A percentile compares a stretch with the other conserved stretches of the same genome.
phyloP scores from a whole-genome alignment of 2,113 vertebrate genomes.

The Anguilla rostrata region DNA sequence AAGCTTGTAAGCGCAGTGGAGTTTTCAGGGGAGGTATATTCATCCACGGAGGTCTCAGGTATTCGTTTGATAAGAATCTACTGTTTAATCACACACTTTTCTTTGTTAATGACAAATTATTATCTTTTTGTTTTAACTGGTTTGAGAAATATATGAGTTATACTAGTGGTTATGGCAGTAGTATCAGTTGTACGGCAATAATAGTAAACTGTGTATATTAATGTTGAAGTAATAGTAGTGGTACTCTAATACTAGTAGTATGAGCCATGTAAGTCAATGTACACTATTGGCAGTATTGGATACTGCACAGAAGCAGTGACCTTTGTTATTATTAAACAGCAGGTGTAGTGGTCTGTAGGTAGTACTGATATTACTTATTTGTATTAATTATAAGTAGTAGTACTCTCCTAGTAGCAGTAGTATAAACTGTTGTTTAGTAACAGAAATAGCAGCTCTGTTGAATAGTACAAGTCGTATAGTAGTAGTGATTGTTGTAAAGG shows the following conservation, averaged over 20 bases:
- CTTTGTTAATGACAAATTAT: neutral
- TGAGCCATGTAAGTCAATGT: too few relatives aligned
- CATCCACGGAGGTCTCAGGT: neutral
- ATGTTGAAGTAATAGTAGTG: neutral
- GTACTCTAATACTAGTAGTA: too few relatives aligned
- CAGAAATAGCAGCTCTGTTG: neutral
- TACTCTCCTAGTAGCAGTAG: too few relatives aligned
- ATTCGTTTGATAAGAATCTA: neutral
- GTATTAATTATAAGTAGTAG: too few relatives aligned
- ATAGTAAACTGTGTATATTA: neutral
- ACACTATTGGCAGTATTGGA: too few relatives aligned
- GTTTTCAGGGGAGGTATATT: neutral
- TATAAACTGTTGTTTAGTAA: too few relatives aligned
- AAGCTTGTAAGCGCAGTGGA: neutral
- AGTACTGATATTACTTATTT: too few relatives aligned
- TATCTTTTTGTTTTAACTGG: neutral
- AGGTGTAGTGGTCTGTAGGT: too few relatives aligned
- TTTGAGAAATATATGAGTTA: neutral
- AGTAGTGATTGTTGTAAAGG: neutral
- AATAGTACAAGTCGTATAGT: neutral
- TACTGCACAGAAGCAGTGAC: too few relatives aligned
- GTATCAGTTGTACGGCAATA: neutral
- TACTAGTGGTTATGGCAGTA: neutral
- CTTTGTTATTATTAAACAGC: too few relatives aligned
- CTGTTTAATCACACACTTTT: neutral